Percentiles rank a stretch among this genome's conserved stretches.
Evolutionary conservation across 2,113 vertebrate genomes (phyloP).

Genomic region (Psophia crepitans): DNA sequence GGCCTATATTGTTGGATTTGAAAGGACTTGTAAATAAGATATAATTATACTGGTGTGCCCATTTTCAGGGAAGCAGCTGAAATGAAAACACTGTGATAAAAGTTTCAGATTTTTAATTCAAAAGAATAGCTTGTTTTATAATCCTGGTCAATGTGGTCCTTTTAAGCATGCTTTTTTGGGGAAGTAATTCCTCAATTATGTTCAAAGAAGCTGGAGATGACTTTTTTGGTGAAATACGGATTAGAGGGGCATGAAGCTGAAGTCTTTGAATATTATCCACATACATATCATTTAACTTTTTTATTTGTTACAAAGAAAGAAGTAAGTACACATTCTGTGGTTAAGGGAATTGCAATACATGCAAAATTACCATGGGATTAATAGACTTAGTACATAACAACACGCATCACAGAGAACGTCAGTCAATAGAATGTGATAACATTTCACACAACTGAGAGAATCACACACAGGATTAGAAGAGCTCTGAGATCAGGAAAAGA

Average conservation of each 20-base stretch:
- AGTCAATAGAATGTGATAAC: neutral
- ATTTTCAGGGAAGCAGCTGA: neutral
- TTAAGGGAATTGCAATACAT: neutral
- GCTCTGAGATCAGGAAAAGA: constrained; percentile 32
- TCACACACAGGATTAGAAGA: constrained; percentile 43
- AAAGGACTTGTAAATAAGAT: neutral
- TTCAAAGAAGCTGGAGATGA: neutral
- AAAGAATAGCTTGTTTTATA: neutral
- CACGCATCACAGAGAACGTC: neutral
- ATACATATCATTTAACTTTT: neutral
- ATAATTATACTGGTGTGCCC: neutral
- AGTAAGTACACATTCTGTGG: neutral
- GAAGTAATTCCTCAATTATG: neutral
- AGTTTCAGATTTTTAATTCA: neutral
- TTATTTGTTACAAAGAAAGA: neutral
- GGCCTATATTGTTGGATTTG: neutral
- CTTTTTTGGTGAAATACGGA: neutral
- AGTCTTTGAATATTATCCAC: neutral
- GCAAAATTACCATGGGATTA: neutral
- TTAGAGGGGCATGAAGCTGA: neutral
- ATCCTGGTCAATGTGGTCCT: neutral
- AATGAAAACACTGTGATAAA: neutral
- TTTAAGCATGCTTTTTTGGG: neutral
- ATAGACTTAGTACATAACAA: neutral
- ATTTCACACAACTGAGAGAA: constrained; percentile 21